A percentile compares a stretch with the other conserved stretches of the same genome.
phyloP scores from a whole-genome alignment of 2,113 vertebrate species.

The Mohoua ochrocephala region DNA sequence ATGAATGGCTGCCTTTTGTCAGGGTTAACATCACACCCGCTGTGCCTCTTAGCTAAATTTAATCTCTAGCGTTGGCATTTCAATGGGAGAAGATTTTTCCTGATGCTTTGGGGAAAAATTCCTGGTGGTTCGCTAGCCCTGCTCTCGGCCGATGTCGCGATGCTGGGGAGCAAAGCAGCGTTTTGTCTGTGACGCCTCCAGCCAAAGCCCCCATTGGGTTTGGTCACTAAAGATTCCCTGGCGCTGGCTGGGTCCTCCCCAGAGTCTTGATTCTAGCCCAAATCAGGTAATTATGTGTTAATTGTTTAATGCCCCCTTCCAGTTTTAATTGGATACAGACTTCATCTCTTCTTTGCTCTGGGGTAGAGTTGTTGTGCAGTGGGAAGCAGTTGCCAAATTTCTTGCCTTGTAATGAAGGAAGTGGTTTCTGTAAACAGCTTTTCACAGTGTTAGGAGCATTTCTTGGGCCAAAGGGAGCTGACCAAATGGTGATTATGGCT shows the following conservation, averaged over 20 bases:
- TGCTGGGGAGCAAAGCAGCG: background rate
- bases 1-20: background rate
- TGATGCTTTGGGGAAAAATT: background rate
- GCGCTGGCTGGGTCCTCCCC: background rate
- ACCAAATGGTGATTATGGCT: background rate
- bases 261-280: background rate
- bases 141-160: accelerated
- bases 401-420: conserved; percentile 56
- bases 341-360: conserved; percentile 27
- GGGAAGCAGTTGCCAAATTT: conserved; percentile 32
- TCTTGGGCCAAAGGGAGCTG: background rate
- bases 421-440: conserved; percentile 66
- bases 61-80: background rate
- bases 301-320: conserved; percentile 51
- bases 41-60: background rate
- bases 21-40: background rate
- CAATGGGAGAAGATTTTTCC: background rate
- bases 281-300: conserved; percentile 55
- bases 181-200: background rate
- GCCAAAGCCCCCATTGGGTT: background rate
- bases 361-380: conserved; percentile 9
- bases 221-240: background rate
- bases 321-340: conserved; percentile 50
- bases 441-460: background rate
- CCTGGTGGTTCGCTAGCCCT: background rate